phyloP scores from a whole-genome alignment of 2,113 vertebrate species.

The Piprites chloris region DNA sequence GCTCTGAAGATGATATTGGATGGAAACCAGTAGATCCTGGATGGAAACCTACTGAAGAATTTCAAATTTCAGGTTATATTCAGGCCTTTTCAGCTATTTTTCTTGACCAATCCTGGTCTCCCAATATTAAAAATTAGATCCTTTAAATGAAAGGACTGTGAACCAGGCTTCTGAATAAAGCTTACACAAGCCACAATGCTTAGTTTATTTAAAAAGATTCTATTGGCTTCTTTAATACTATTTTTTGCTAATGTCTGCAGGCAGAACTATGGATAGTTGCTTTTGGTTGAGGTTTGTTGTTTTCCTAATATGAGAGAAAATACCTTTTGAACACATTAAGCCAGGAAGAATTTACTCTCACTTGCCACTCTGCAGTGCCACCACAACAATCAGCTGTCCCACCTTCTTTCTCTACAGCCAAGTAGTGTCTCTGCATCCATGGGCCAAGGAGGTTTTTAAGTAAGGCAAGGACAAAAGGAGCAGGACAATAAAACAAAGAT shows the following conservation, averaged over 20 bases:
- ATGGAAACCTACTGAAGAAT: neutral
- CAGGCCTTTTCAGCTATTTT: neutral
- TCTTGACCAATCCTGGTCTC: neutral
- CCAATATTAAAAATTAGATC: neutral
- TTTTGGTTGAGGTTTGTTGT: neutral
- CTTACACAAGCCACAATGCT: neutral
- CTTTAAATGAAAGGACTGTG: neutral
- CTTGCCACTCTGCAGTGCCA: neutral
- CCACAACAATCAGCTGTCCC: neutral
- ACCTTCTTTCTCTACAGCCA: neutral
- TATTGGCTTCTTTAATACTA: neutral
- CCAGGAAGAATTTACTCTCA: neutral
- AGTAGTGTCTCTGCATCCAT: neutral
- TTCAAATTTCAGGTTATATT: neutral
- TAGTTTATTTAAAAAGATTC: neutral
- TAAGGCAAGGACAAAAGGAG: neutral
- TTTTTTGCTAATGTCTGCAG: neutral
- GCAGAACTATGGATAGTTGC: neutral
- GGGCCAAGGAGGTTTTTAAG: neutral
- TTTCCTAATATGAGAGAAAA: neutral
- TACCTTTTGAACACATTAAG: neutral
- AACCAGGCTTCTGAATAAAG: neutral
- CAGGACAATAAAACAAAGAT: neutral
- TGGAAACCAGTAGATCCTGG: neutral
- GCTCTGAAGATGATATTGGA: neutral